A percentile compares a stretch with the other conserved stretches of the same genome.
phyloP scores from a whole-genome alignment of 2,888 invertebrate species.

The Meghimatium bilineatum region DNA sequence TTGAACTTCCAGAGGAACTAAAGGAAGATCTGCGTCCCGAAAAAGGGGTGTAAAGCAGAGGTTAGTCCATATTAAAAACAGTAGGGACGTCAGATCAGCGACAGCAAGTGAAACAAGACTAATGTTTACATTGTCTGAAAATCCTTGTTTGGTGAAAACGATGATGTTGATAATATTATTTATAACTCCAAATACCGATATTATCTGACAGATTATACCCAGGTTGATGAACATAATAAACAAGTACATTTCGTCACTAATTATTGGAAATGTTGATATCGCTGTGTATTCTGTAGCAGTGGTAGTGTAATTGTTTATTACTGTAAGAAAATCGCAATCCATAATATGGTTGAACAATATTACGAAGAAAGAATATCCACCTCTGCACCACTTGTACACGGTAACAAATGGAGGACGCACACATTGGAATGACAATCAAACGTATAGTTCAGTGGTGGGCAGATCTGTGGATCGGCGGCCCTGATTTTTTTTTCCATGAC shows the following conservation, averaged over 20 bases:
- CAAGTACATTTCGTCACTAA: not conserved
- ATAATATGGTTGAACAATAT: no score
- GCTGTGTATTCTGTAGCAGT: not conserved
- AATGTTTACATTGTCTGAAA: slow-evolving; percentile 20
- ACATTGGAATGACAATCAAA: no score
- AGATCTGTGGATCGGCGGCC: no score
- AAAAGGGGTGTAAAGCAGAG: not conserved
- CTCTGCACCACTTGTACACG: no score
- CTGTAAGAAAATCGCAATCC: no score
- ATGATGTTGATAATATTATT: slow-evolving; percentile 10
- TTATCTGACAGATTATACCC: not conserved
- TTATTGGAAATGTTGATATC: not conserved
- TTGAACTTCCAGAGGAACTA: not conserved
- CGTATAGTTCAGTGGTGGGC: no score
- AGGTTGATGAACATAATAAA: slow-evolving; percentile 1
- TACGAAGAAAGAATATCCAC: no score
- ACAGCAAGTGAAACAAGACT: slow-evolving; percentile 14
- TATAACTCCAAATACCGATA: not conserved
- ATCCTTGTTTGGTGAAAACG: slow-evolving; percentile 21
- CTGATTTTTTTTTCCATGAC: no score
- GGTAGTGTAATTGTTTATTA: no score
- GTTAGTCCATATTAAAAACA: slow-evolving; percentile 5
- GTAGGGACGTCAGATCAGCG: slow-evolving; percentile 1
- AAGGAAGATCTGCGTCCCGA: not conserved
- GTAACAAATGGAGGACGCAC: no score